Base-by-base conservation (phyloP, 2,888 invertebrate genomes). In the Bugulina stolonifera region DNA sequence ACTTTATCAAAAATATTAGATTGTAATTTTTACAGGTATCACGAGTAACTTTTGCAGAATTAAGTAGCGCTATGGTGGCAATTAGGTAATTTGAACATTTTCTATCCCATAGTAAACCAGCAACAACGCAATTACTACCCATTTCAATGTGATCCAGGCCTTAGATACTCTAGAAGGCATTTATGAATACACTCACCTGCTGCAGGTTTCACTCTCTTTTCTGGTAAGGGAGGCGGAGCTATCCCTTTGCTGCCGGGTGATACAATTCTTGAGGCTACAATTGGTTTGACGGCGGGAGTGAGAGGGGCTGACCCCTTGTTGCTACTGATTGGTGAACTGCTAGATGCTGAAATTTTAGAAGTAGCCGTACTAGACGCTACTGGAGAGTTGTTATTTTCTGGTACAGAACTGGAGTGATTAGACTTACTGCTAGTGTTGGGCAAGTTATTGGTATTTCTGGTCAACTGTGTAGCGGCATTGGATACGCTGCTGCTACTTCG, bases 191-290 rank as follows among this genome's bases (percentile, higher is more conserved):
- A 14, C 70, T 54, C 23, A 70, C 70, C 70, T 25, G 70, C 10
- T 23, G 35, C 52, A 25, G 35, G 18, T 29, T 70, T 70, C 10
- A 23, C 23, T 70, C 29, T 70, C 32, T 70, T 70, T 29, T 70
- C 70, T 70, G 70, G 70, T 10, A 70, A 32, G 23, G 70, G 70
- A 70, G 70, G 70, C 23, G 70, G 70, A 2, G 64, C 27, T 5
- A 64, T 64, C 10, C 64, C 64, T 32, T 32, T 27, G n/a, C 14
- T 32, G 1, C 64, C 64, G 10, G 64, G 32, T 29, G 64, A 64
- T 29, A n/a, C 29, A 27, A 64, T 27, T n/a, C 32, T 64, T 29
- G 27, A 64, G 18, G 22, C 25, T 25, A 64, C 5, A 10, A 43
- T 5, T 10, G 43, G 43, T 43, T 43, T 43, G 18, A 43, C 43